Evolutionary conservation across 2,797 vertebrate species (phyloP).

Genomic region (Dicrostonyx torquatus): DNA sequence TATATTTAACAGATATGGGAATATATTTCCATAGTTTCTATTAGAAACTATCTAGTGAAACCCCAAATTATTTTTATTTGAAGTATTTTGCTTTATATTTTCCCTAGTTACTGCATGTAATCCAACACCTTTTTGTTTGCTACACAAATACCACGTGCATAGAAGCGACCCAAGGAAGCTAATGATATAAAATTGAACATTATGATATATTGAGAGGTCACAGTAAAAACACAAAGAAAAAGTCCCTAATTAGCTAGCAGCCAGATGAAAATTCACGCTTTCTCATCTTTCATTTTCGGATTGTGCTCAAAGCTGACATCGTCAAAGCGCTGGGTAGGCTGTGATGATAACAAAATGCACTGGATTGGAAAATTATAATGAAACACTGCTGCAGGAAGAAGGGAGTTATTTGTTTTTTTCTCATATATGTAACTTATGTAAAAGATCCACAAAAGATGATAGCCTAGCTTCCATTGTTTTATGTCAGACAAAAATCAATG

Average conservation of each 20-base stretch:
- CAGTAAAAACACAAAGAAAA: constrained; percentile 24
- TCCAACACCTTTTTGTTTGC: not conserved
- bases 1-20: not conserved
- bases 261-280: not conserved
- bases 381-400: not conserved
- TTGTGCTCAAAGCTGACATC: not conserved
- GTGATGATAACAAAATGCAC: not conserved
- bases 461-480: not conserved
- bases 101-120: not conserved
- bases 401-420: not conserved
- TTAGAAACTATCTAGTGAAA: not conserved
- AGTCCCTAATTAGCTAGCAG: not conserved
- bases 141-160: not conserved
- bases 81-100: constrained; percentile 20
- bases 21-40: not conserved
- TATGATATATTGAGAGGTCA: not conserved
- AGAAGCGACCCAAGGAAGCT: not conserved
- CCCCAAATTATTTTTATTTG: not conserved
- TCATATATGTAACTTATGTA: not conserved
- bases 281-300: not conserved
- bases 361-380: not conserved
- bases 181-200: constrained; percentile 28
- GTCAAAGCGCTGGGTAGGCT: not conserved
- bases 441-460: not conserved
- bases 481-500: not conserved